These are phyloP conservation scores for Coregonus suidteri DNA, from an alignment of 2,797 vertebrate genomes.

Conservation along the genomic window DNA sequence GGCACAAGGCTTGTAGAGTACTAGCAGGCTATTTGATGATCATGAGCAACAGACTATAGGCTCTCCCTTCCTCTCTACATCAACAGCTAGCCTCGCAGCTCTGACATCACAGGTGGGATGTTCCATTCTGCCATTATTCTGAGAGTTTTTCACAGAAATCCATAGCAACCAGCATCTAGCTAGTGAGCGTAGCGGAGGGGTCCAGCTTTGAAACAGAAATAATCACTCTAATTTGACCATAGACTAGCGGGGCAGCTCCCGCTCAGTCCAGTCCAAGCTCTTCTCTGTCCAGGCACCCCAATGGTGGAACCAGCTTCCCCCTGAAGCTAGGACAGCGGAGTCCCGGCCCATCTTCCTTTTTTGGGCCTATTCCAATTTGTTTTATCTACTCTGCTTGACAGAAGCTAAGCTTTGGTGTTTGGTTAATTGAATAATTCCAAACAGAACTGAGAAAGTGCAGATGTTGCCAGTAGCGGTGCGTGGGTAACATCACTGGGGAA, in stretches of 20 bases:
- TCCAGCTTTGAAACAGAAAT: slow-evolving; percentile 63
- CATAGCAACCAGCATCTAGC: slow-evolving; percentile 77
- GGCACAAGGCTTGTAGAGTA: slow-evolving; percentile 51
- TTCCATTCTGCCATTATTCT: slow-evolving; percentile 60
- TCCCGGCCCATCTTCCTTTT: slow-evolving; percentile 1
- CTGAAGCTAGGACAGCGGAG: too few relatives aligned
- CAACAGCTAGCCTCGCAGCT: slow-evolving; percentile 47
- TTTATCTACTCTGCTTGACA: not conserved
- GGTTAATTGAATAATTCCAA: not conserved
- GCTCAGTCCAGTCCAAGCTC: too few relatives aligned
- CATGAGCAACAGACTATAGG: slow-evolving; percentile 75
- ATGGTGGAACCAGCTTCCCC: too few relatives aligned
- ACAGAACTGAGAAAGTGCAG: not conserved
- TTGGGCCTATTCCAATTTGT: not conserved
- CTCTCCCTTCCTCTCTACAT: slow-evolving; percentile 38
- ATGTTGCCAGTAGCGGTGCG: not conserved
- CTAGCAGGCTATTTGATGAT: slow-evolving; percentile 64
- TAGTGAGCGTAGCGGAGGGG: slow-evolving; percentile 28
- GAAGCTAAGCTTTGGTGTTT: not conserved
- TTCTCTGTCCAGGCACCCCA: too few relatives aligned
- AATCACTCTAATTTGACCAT: slow-evolving; percentile 56
- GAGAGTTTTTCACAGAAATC: slow-evolving; percentile 78
- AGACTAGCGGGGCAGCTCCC: slow-evolving; percentile 9
- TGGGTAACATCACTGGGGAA: too few relatives aligned
- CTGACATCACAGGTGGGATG: slow-evolving; percentile 83